phyloP scores from a whole-genome alignment of 1,140 invertebrate genomes.

The Littorina saxatilis region DNA sequence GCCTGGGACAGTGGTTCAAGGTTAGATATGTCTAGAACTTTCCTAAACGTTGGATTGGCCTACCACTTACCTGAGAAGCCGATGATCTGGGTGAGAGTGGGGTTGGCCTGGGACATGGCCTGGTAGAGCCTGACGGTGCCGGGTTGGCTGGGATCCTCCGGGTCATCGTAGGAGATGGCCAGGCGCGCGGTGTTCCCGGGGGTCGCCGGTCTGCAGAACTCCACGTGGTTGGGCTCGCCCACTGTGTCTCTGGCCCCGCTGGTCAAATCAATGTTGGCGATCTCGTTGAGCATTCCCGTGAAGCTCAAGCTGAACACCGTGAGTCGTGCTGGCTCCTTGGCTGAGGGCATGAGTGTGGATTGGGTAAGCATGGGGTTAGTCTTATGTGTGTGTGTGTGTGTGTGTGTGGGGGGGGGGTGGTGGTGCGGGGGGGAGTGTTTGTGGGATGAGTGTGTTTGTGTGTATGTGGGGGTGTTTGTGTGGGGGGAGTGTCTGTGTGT shows the following conservation, averaged over 20 bases:
- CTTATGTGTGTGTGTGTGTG: too few relatives aligned
- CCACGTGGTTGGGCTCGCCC: constrained; percentile 21
- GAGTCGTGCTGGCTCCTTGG: constrained; percentile 26
- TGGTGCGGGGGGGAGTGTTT: too few relatives aligned
- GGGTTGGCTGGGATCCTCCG: neutral
- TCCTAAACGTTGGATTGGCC: too few relatives aligned
- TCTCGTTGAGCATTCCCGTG: neutral
- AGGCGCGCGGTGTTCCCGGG: neutral
- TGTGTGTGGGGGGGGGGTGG: too few relatives aligned
- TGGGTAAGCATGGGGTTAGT: too few relatives aligned
- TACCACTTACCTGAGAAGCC: neutral
- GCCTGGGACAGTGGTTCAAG: neutral
- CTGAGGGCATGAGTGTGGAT: too few relatives aligned
- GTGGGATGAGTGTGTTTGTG: too few relatives aligned
- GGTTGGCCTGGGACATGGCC: neutral
- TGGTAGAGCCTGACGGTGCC: constrained; percentile 18
- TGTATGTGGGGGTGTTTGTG: too few relatives aligned
- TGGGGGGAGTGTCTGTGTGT: too few relatives aligned
- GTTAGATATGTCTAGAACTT: too few relatives aligned
- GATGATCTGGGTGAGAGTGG: neutral
- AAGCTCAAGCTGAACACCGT: constrained; percentile 23
- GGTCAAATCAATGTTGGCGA: neutral
- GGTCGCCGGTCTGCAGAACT: constrained; percentile 22
- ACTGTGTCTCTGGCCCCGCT: too few relatives aligned
- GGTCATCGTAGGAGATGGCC: constrained; percentile 27